Evolutionary conservation across 1,140 invertebrate genomes (phyloP).

Genomic region (Bradysia coprophila): DNA sequence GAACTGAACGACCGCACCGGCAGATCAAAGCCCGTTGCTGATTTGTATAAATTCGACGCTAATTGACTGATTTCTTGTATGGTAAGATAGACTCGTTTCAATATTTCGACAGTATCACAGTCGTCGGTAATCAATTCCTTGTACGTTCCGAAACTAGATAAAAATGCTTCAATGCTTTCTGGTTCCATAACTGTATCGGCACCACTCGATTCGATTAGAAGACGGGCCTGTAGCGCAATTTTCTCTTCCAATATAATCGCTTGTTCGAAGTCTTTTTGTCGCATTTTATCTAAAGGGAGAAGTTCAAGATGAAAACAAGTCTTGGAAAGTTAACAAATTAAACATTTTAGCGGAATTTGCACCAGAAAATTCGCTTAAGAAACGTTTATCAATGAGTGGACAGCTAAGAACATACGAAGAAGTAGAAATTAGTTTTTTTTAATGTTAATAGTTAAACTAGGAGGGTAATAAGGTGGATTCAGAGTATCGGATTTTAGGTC

Average conservation of each 20-base stretch:
- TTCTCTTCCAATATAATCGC: constrained; percentile 74
- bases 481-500: no score
- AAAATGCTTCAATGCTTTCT: background rate
- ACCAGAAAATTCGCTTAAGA: background rate
- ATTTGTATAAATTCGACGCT: constrained; percentile 46
- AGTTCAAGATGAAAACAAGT: background rate
- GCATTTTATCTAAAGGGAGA: constrained; percentile 36
- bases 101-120: constrained; percentile 40
- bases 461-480: no score
- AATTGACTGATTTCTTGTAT: constrained; percentile 41
- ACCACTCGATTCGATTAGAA: constrained; percentile 36
- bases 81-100: constrained; percentile 48
- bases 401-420: no score
- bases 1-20: constrained; percentile 65
- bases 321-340: background rate
- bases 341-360: background rate
- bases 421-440: no score
- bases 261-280: constrained; percentile 73
- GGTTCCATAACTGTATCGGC: constrained; percentile 1
- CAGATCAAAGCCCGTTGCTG: constrained; percentile 41
- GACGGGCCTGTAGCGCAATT: constrained; percentile 59
- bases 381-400: no score
- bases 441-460: no score
- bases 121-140: constrained; percentile 34
- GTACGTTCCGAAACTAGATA: constrained; percentile 24